A percentile compares a stretch with the other conserved stretches of the same genome.
These are phyloP conservation scores for Labroides dimidiatus DNA, from an alignment of 2,797 vertebrate genomes.

Conservation along the genomic window DNA sequence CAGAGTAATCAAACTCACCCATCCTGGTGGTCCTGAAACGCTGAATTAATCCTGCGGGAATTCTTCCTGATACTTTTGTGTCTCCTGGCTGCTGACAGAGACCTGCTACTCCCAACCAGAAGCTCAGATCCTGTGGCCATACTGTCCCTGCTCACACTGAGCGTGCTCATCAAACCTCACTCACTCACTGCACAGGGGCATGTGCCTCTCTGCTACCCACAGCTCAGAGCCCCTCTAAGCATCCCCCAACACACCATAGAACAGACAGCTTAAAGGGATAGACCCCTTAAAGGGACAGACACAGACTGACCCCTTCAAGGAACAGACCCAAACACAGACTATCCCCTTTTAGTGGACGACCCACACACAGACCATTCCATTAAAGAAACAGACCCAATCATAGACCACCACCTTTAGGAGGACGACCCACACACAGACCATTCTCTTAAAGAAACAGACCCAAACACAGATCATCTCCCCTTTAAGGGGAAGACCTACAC, in stretches of 20 bases:
- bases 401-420: too few species aligned
- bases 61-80: conserved; percentile 86
- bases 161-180: not conserved
- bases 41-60: conserved; percentile 84
- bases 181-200: conserved; percentile 2
- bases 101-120: conserved; percentile 71
- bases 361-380: too few species aligned
- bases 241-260: conserved; percentile 35
- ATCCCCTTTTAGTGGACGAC: too few species aligned
- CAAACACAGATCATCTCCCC: too few species aligned
- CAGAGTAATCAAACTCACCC: conserved; percentile 80
- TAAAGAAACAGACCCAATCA: too few species aligned
- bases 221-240: conserved; percentile 56
- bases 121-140: conserved; percentile 82
- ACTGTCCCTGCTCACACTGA: conserved; percentile 9
- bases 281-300: conserved; percentile 82
- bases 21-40: conserved; percentile 85
- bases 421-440: too few species aligned
- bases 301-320: too few species aligned
- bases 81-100: conserved; percentile 81
- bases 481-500: too few species aligned
- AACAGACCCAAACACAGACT: too few species aligned
- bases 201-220: conserved; percentile 54
- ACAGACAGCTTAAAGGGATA: not conserved
- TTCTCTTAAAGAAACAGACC: too few species aligned